A percentile compares a stretch with the other conserved stretches of the same genome.
These are phyloP conservation scores for Megaustenia siamemsis DNA, from an alignment of 2,888 invertebrate species.

Conservation along the genomic window DNA sequence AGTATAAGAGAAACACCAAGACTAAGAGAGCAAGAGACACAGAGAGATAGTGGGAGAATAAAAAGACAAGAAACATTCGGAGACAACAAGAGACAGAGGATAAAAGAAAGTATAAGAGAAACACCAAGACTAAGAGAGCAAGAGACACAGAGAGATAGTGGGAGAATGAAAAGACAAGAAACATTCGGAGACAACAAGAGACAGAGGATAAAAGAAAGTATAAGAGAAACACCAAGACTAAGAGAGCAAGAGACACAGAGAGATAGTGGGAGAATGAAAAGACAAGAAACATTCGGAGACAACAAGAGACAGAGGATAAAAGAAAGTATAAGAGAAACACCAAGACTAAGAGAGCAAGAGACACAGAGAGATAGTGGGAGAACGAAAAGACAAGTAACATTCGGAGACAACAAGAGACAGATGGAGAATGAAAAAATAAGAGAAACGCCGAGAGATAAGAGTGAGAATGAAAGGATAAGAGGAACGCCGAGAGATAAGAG, in stretches of 20 bases:
- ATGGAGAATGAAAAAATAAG: no score
- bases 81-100: not conserved
- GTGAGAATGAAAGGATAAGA: no score
- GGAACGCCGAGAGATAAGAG: no score
- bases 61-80: not conserved
- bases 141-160: not conserved
- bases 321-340: not conserved
- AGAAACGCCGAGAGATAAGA: no score
- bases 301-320: not conserved
- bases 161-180: not conserved
- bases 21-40: not conserved
- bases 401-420: no score
- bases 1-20: not conserved
- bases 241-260: not conserved
- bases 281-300: not conserved
- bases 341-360: not conserved
- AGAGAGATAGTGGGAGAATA: not conserved
- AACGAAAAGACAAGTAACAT: no score
- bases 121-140: not conserved
- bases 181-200: no score
- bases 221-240: not conserved
- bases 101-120: not conserved
- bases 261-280: not conserved
- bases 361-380: not conserved
- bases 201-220: not conserved